phyloP scores from a whole-genome alignment of 2,113 vertebrate species.

The Pachycephala philippinensis region DNA sequence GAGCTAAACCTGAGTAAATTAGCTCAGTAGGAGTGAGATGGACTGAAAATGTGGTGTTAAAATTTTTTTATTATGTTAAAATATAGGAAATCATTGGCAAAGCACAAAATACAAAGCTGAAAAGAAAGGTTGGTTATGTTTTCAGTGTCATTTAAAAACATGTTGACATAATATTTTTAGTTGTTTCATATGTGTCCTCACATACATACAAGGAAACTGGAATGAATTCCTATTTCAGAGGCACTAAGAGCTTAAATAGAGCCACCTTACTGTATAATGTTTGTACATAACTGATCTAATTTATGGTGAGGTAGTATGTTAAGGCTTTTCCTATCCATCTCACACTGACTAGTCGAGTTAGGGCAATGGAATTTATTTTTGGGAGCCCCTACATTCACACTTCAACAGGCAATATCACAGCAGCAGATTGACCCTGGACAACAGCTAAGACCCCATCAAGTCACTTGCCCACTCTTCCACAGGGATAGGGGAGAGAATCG shows the following conservation, averaged over 20 bases:
- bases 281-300: background rate
- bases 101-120: background rate
- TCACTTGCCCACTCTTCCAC: fast-evolving
- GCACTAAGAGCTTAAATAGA: background rate
- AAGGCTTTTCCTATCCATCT: background rate
- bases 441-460: background rate
- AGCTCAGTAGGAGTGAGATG: background rate
- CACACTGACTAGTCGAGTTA: background rate
- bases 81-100: background rate
- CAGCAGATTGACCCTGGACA: background rate
- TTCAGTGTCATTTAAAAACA: background rate
- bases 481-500: background rate
- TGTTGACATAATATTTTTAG: background rate
- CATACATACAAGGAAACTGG: background rate
- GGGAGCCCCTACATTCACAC: background rate
- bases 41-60: background rate
- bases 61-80: background rate
- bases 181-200: background rate
- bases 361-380: background rate
- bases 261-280: background rate
- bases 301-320: background rate
- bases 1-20: background rate
- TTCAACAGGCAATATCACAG: background rate
- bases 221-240: background rate
- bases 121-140: background rate